Evolutionary conservation across 2,888 invertebrate species (phyloP), one percentile per base, ranked within the genome.

Genomic region (Ceramica pisi): DNA sequence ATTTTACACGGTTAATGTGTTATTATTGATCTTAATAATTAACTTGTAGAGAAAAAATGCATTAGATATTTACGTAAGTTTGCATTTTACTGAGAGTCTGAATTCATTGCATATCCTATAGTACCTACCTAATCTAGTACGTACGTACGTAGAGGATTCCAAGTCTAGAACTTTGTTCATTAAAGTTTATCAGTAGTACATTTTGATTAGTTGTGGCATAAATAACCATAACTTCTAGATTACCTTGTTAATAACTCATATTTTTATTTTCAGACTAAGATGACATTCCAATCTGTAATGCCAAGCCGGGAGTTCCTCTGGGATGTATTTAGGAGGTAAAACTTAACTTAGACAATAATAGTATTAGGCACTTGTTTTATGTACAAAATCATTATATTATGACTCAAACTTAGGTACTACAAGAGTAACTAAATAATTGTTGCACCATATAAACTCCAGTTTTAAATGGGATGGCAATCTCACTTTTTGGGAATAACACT

Each of bases 261-360:
- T 46, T 35, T 51, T 55, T 63, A 44, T 67, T 81, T 67, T 26
- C 82, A 80, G 82, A 44, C 2, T 12, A 69, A 66, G 75, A 96
- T 96, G 96, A 76, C 94, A 60, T 97, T 97, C 86, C 96, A 97
- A 83, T 97, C 97, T 63, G 96, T 97, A 35, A 97, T 98, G 97
- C 98, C 98, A 0, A 97, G 97, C 88, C 96, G 97, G 72, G 97
- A 98, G 84, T 98, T 98, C 90, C 93, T 98, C 16, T 98, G 97
- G 98, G 97, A 98, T 86, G 97, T 98, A 44, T 98, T 98, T 89
- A 97, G 97, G 93, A 97, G 98, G 98, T 98, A 81, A 75, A 35
- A 12, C 6, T 50, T 23, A 51, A 55, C 51, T 38, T 46, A 23
- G 48, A 38, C 51, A 12, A 35, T 44, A 16, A 23, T 44, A 41